Evolutionary conservation across 2,113 vertebrate genomes (phyloP), one percentile per base, ranked within the genome.

Genomic region (Trichechus manatus): DNA sequence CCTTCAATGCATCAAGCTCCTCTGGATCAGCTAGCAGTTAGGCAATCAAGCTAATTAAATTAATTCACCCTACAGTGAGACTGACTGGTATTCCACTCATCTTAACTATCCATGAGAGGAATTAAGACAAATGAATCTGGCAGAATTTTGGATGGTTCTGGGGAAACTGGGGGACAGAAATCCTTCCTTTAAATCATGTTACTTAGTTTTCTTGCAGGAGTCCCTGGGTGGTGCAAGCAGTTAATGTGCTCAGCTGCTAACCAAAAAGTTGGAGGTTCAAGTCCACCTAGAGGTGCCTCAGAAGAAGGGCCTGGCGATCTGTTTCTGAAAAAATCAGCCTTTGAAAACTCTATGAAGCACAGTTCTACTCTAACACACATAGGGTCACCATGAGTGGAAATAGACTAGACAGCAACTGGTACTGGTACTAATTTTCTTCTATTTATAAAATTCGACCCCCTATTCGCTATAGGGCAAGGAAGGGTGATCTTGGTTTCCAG

Each of bases 351-450:
- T 68, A 14, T 29, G 66, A 31, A 68, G 31, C 31, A 33, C 66
- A 68, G 29, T 33, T 68, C 66, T 68, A 33, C 66, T 33, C 29
- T 14, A 31, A 68, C 11, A 68, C 31, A 17, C 13, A 33, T 33
- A 31, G 14, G 31, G 66, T 68, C 31, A 33, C 64, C 64, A 31
- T 66, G 64, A 33, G 64, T 25, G 31, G 66, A 31, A 33, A 17
- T 17, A 68, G 31, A 68, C 11, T 14, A 72, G 70, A 72, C n/a
- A 36, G 68, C 33, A 72, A 36, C 70, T 72, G n/a, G 17, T 72
- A 36, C n/a, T 72, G 70, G n/a, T 72, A n/a, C 27, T 10, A n/a
- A 44, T 95, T 88, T 31, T 66, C 56, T 82, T 88, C 84, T 44
- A 14, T 36, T 47, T 56, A 9, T 82, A 59, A 61, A 47, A 19